Conservation (phyloP, 2,888 invertebrate species). For the Mesorhabditis spiculigera region DNA sequence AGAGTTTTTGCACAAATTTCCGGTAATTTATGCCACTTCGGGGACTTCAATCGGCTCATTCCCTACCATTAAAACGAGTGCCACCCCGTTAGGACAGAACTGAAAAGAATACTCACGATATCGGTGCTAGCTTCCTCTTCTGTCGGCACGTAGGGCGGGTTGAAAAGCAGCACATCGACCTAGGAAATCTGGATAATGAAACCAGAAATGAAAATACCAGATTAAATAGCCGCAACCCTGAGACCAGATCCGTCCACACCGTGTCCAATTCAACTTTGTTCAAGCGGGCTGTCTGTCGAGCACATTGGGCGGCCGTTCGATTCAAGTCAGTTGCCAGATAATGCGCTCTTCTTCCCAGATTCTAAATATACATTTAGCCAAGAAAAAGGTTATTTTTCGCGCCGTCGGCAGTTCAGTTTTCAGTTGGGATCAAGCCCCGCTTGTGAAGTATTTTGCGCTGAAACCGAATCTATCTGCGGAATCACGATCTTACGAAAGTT, state of each 20-base stretch:
- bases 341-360: conserved; percentile 27
- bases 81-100: no score
- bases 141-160: conserved; percentile 90
- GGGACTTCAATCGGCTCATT: not conserved
- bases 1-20: not conserved
- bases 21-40: not conserved
- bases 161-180: conserved; percentile 82
- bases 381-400: no score
- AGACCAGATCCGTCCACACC: conserved; percentile 54
- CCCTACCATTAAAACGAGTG: not conserved
- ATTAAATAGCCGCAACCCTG: conserved; percentile 23
- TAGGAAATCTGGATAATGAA: conserved; percentile 30
- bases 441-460: no score
- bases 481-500: no score
- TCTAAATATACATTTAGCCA: not conserved
- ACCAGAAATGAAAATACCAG: not conserved
- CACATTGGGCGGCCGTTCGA: conserved; percentile 73
- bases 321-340: conserved; percentile 74
- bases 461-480: no score
- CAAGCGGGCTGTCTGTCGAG: conserved; percentile 70
- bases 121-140: conserved; percentile 37
- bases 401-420: no score
- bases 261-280: conserved; percentile 68
- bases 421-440: no score
- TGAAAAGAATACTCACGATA: conserved; percentile 11